Conservation (phyloP, 1,140 invertebrate genomes). For the Pogonomyrmex barbatus region DNA sequence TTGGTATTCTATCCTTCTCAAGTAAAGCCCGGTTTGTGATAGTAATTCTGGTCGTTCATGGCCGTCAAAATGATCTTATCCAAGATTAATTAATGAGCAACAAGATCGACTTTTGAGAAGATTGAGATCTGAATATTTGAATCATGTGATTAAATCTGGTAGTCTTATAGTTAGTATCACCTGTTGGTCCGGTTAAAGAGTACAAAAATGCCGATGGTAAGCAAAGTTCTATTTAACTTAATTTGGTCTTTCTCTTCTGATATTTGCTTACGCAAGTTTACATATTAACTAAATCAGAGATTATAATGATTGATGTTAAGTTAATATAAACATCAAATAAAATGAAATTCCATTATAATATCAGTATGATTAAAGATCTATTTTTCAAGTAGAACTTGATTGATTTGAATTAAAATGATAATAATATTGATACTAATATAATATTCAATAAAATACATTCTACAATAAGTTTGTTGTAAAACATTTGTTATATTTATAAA, state of each 20-base stretch:
- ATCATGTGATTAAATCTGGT: background rate
- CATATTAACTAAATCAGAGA: background rate
- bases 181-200: background rate
- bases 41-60: conserved; percentile 25
- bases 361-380: background rate
- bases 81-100: conserved; percentile 56
- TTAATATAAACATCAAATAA: background rate
- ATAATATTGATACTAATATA: background rate
- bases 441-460: conserved; percentile 4
- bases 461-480: background rate
- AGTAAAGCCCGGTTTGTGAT: background rate
- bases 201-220: background rate
- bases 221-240: background rate
- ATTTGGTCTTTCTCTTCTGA: background rate
- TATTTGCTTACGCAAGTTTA: background rate
- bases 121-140: conserved; percentile 27
- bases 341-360: background rate
- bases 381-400: background rate
- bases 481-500: background rate
- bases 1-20: background rate
- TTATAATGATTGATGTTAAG: background rate
- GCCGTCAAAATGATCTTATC: conserved; percentile 37
- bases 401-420: conserved; percentile 20
- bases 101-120: conserved; percentile 32
- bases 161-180: conserved; percentile 4